Percentiles rank a stretch among this genome's conserved stretches.
phyloP scores from a whole-genome alignment of 2,888 invertebrate species.

The Ormyrus thymus region DNA sequence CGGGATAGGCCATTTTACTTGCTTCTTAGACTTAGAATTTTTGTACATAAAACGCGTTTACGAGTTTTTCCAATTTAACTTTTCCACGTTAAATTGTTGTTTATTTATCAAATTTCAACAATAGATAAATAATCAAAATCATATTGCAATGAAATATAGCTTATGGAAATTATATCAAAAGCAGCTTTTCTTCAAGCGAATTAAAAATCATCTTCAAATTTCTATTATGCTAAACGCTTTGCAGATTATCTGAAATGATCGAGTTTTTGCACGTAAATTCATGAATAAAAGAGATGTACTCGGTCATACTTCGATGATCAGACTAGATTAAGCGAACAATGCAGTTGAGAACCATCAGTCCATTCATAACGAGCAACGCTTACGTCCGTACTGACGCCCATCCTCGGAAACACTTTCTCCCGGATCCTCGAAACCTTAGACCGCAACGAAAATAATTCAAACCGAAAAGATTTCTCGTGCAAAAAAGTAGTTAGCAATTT shows the following conservation, averaged over 20 bases:
- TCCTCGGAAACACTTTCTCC: slow-evolving; percentile 67
- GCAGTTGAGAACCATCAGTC: background rate
- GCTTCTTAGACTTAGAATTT: too few species aligned
- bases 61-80: too few species aligned
- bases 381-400: slow-evolving; percentile 38
- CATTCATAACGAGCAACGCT: slow-evolving; percentile 23
- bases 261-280: background rate
- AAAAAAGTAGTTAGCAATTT: background rate
- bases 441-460: slow-evolving; percentile 13
- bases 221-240: background rate
- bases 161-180: too few species aligned
- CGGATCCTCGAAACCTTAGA: slow-evolving; percentile 61
- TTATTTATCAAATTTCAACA: too few species aligned
- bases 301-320: slow-evolving; percentile 1
- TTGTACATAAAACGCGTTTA: too few species aligned
- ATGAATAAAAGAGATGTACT: background rate
- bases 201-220: too few species aligned
- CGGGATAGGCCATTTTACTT: too few species aligned
- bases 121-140: too few species aligned
- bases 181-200: too few species aligned
- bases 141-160: too few species aligned
- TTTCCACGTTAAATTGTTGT: too few species aligned
- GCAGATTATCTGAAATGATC: background rate
- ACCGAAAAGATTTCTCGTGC: slow-evolving; percentile 13
- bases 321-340: slow-evolving; percentile 8